Evolutionary conservation across 2,113 vertebrate genomes (phyloP), one percentile per base, ranked within the genome.

Genomic region (Apus apus): DNA sequence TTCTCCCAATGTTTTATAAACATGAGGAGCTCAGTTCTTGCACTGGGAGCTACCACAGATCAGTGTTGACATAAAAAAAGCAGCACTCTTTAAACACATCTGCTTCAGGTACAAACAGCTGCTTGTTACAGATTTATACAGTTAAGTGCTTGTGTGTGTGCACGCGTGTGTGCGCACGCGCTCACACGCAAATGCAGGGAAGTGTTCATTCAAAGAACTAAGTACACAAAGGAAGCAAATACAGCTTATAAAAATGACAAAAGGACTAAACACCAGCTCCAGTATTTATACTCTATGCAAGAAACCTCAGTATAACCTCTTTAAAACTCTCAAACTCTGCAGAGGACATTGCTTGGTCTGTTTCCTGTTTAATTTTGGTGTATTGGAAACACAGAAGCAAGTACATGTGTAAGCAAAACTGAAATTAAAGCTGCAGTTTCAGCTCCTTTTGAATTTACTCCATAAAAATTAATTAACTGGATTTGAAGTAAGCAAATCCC

Each of bases 391-490:
- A 60, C 22, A 50, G 54, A 85, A 62, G 17, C 13, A 78, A 91
- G 56, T 20, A 60, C 8, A 82, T 85, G 53, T 26, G 11, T 67
- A 67, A 71, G 72, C 71, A 88, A 77, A 88, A 64, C 23, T 53
- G 15, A 87, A 76, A 70, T 10, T 8, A 87, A 85, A 86, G 57
- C 30, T 21, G 11, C 18, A 51, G 38, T 67, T 89, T 46, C 46
- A 64, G 13, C 17, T 84, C 72, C 76, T 77, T 85, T 61, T 90
- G 79, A 80, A 86, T 80, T 71, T 78, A 36, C 19, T 38, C 19
- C 46, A 40, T 45, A 29, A 86, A 91, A 95, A 62, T 93, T 96
- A 96, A 95, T 96, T 90, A 96, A 68, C 4, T 81, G 79, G 79
- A 68, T 85, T 5, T 82, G 74, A 90, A 94, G 40, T 53, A 94